Base-by-base conservation (phyloP, 1,140 invertebrate genomes). In the Colletes latitarsis region DNA sequence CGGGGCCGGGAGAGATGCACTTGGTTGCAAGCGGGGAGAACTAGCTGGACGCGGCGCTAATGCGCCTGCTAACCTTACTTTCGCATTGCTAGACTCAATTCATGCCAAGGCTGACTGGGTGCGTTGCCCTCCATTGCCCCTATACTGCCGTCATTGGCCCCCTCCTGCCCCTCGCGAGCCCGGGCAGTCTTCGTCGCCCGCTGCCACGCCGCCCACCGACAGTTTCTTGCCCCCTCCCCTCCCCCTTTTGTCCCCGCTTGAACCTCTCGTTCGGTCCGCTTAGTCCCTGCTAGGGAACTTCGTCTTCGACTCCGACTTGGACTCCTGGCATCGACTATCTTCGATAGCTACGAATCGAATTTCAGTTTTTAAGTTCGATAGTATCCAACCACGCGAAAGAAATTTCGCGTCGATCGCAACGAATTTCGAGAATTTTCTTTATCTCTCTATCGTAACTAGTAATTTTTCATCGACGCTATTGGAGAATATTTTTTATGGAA, bases 61-160 rank as follows among this genome's bases (percentile, higher is more conserved):
- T 83, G 84, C 81, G 86, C 82, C 81, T 86, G 90, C 89, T 89
- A 92, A 91, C 91, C 92, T 92, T 90, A 93, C 92, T 93, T 93
- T 93, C 91, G 91, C 91, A 93, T 93, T 93, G 92, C 93, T 93
- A 93, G 93, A 93, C 91, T 93, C 93, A 92, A 93, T 93, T 93
- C 93, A 92, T 93, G 93, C 93, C 93, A 93, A 93, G 93, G 93
- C 93, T 93, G 93, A 92, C 90, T 88, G 93, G 91, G 93, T 93
- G 93, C 93, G 92, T 93, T 93, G 93, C 93, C 93, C 93, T 92
- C 93, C 90, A 93, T 92, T 92, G 92, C 92, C 92, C 92, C 91
- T 92, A 93, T 93, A 89, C 89, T 76, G 83, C 79, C 89, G 88
- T 89, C 88, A 87, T 83, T 87, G 87, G 85, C 81, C 43, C 60